Evolutionary conservation across 2,888 invertebrate genomes (phyloP).

Genomic region (Crocallis elinguaria): DNA sequence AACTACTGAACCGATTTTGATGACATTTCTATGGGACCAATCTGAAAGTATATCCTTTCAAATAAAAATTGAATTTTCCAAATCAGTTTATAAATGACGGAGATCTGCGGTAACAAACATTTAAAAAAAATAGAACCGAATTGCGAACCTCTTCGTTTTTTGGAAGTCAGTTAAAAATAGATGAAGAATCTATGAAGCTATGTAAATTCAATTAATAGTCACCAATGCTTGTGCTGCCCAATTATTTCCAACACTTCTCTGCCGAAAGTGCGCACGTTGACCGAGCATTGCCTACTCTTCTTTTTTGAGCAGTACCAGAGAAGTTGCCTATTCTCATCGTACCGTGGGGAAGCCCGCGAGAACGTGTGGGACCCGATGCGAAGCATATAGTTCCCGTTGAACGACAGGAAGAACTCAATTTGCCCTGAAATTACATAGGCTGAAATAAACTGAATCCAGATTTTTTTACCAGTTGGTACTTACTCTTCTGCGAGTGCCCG

Average conservation of each 20-base stretch:
- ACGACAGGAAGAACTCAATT: not conserved
- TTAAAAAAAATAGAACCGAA: too few species aligned
- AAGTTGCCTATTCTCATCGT: not conserved
- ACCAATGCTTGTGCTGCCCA: not conserved
- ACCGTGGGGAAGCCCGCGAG: not conserved
- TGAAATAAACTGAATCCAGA: not conserved
- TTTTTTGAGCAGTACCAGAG: slow-evolving; percentile 1
- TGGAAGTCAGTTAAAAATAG: too few species aligned
- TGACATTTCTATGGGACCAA: too few species aligned
- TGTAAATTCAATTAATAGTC: not conserved
- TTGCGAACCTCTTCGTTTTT: too few species aligned
- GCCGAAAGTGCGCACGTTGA: not conserved
- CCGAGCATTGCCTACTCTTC: not conserved
- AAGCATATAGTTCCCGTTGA: not conserved
- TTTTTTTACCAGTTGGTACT: too few species aligned
- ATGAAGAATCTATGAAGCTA: too few species aligned
- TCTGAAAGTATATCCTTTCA: too few species aligned
- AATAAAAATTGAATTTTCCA: too few species aligned
- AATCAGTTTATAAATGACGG: too few species aligned
- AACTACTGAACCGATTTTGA: too few species aligned
- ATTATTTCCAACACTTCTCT: not conserved
- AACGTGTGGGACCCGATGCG: not conserved
- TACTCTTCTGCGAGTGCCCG: not conserved
- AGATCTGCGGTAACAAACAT: too few species aligned
- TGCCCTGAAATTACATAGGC: not conserved